Conservation (phyloP, 2,888 invertebrate genomes). For the Sympetrum striolatum region DNA sequence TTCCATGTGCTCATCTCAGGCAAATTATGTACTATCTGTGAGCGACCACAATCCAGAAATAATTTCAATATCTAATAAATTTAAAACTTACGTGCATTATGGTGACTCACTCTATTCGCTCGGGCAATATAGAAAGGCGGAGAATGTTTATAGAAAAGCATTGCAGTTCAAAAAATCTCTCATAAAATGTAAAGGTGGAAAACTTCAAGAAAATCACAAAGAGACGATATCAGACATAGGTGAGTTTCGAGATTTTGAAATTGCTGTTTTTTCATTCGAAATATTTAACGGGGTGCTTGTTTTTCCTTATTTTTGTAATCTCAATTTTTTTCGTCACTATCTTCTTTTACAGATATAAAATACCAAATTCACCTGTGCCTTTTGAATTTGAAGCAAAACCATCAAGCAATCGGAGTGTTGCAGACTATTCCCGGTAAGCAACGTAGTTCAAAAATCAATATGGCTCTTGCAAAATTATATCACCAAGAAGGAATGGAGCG, state of each 20-base stretch:
- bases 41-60: conserved; percentile 71
- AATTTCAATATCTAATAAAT: conserved; percentile 67
- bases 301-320: no score
- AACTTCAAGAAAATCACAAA: conserved; percentile 59
- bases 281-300: no score
- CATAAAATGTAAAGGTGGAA: conserved; percentile 62
- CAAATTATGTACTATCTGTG: conserved; percentile 69
- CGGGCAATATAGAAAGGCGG: conserved; percentile 72
- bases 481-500: conserved; percentile 73
- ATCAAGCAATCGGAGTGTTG: conserved; percentile 65
- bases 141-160: conserved; percentile 70
- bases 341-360: conserved; percentile 65
- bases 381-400: conserved; percentile 69
- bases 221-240: conserved; percentile 65
- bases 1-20: conserved; percentile 61
- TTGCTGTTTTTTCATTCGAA: no score
- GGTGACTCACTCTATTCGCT: conserved; percentile 74
- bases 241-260: conserved; percentile 48
- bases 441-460: conserved; percentile 75
- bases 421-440: conserved; percentile 69
- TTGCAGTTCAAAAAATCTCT: conserved; percentile 70
- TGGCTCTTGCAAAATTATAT: conserved; percentile 77
- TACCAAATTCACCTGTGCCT: conserved; percentile 76
- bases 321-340: no score
- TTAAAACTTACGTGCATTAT: conserved; percentile 72